Conservation (phyloP, 2,113 vertebrate species). For the Nerophis ophidion region DNA sequence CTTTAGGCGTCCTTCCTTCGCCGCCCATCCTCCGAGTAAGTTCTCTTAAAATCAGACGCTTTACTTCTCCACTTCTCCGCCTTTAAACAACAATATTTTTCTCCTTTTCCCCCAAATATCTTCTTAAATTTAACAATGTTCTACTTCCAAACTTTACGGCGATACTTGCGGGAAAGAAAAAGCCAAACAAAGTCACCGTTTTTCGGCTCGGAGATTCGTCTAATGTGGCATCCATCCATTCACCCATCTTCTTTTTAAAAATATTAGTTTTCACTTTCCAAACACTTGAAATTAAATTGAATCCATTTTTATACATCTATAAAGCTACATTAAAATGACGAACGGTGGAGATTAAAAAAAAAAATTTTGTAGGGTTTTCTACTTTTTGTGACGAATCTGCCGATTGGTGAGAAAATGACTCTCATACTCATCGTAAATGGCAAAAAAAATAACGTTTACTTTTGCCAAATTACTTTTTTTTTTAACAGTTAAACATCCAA, state of each 20-base stretch:
- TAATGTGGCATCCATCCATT: conserved; percentile 1
- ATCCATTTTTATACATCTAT: too few relatives aligned
- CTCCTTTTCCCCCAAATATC: background rate
- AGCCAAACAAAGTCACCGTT: conserved; percentile 34
- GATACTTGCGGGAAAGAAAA: conserved; percentile 53
- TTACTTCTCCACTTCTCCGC: too few relatives aligned
- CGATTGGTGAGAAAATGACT: background rate
- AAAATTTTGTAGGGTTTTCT: background rate
- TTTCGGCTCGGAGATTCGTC: background rate
- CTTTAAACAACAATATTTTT: background rate
- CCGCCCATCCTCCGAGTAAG: background rate
- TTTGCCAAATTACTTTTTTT: too few relatives aligned
- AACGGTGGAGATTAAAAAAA: background rate
- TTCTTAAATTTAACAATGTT: background rate
- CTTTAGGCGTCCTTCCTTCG: background rate
- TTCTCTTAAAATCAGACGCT: background rate
- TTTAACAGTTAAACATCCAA: too few relatives aligned
- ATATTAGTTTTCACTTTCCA: background rate
- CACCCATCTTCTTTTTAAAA: background rate
- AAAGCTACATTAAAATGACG: background rate
- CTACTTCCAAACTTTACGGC: background rate
- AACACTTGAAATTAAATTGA: background rate
- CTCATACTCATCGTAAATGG: background rate
- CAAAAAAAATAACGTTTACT: background rate
- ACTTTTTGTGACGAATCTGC: background rate